Base-by-base conservation (phyloP, 2,888 invertebrate species). In the Pediacus dermestoides region DNA sequence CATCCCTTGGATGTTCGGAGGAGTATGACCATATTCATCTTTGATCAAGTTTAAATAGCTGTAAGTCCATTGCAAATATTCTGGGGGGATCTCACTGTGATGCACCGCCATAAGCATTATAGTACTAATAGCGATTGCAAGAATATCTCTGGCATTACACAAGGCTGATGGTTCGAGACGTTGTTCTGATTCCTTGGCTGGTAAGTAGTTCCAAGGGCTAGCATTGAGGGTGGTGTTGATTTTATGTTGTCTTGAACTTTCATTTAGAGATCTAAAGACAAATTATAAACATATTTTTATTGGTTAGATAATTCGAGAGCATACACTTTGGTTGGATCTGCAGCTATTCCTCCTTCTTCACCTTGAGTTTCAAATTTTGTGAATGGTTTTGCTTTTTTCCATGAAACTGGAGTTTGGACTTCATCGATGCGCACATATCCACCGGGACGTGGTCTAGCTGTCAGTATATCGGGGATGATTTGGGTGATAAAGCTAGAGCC, bases 91-190 rank as follows among this genome's bases (percentile, higher is more conserved):
- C 1, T 44, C 43, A n/a, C 27, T 32, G 21, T 40, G n/a, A n/a
- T n/a, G 39, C 2, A 48, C 41, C 1, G 47, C 44, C n/a, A 47
- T 16, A 1, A 44, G 34, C 47, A 47, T 47, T 12, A 47, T 30
- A 1, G 44, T 42, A 13, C 34, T 39, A 16, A 46, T 33, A 2
- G 44, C 34, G 7, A 48, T 43, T 7, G 48, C 41, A 9, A 51
- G 21, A 27, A 51, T 35, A 26, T 51, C 14, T 69, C 73, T 66
- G 16, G 27, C 40, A 4, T 43, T 43, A 31, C 43, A 40, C 1
- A 37, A 16, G 4, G 43, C 39, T 13, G 33, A 37, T n/a, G 40
- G 40, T 23, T 23, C 10, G 10, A 23, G 4, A 4, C 3, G 9
- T 6, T 10, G 9, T n/a, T 23, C 23, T 23, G n/a, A 9, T 23